Conservation (phyloP, 2,888 invertebrate species). For the Idaea straminata region DNA sequence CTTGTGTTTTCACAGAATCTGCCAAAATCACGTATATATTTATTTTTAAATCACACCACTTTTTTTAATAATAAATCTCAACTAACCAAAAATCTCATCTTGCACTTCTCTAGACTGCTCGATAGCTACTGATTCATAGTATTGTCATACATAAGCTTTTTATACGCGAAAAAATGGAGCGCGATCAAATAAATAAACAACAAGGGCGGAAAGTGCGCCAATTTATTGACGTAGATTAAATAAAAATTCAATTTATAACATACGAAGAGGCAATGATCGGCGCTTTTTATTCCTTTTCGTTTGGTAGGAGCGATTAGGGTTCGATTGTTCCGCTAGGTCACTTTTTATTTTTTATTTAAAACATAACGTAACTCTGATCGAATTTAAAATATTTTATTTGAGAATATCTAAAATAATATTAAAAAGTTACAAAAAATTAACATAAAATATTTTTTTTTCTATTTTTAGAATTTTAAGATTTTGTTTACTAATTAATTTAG, state of each 20-base stretch:
- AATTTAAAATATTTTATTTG: too few species aligned
- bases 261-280: not conserved
- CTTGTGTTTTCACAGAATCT: too few species aligned
- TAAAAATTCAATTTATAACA: not conserved
- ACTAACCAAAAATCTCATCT: slow-evolving; percentile 77
- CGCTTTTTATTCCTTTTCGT: not conserved
- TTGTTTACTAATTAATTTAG: too few species aligned
- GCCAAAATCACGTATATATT: not conserved
- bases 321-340: too few species aligned
- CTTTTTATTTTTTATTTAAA: too few species aligned
- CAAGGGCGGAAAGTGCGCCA: slow-evolving; percentile 71
- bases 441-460: too few species aligned
- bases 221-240: not conserved
- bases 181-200: slow-evolving; percentile 67
- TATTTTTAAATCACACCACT: not conserved
- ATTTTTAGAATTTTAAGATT: too few species aligned
- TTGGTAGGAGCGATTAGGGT: too few species aligned
- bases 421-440: too few species aligned
- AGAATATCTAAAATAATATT: too few species aligned
- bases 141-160: slow-evolving; percentile 60
- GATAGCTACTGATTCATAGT: slow-evolving; percentile 76
- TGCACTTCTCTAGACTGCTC: slow-evolving; percentile 78
- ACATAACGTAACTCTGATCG: too few species aligned
- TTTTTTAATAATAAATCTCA: slow-evolving; percentile 5
- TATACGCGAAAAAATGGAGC: slow-evolving; percentile 66